Base-by-base conservation (phyloP, 2,797 vertebrate species). In the Sebastes itinus region DNA sequence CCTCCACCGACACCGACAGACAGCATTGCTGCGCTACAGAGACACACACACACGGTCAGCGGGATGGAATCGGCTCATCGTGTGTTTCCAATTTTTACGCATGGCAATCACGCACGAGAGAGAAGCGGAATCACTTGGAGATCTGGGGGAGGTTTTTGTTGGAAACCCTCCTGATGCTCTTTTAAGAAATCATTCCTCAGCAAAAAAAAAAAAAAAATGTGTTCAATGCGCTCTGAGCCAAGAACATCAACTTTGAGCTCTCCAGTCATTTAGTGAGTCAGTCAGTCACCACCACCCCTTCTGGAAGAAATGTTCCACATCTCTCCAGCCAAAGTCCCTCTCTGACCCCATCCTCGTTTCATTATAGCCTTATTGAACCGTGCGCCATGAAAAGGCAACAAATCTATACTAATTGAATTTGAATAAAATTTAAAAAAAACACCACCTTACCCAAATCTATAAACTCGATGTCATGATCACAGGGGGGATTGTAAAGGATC, bases 361-460 rank as follows among this genome's bases (percentile, higher is more conserved):
- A 60, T 81, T 54, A 75, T 38, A 38, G 67, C 58, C 63, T 32
- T 38, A 77, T n/a, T 81, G 71, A 74, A 38, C 80, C 23, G 52
- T 9, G 75, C 22, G 66, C 70, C 58, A 72, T 22, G 56, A 62
- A 65, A 59, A 58, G 7, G 82, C 20, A 77, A 38, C 28, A 10
- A 75, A 83, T 81, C 20, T 66, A 77, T 30, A 75, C 25, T 55
- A 30, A 87, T 68, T 65, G 33, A 87, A 90, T 72, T 35, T 33
- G 23, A 78, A 83, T 54, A 38, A 60, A 76, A 33, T 38, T 0
- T 1, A 13, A 38, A 10, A 4, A 79, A 87, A 75, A 35, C 59
- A 81, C 62, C 25, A 73, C 33, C 94, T 96, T 95, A 96, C 95
- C 95, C 80, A 89, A 81, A 92, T 93, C 87, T 93, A 94, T 86